Evolutionary conservation across 2,113 vertebrate genomes (phyloP), one percentile per base, ranked within the genome.

Genomic region (Zosterops pallidus): DNA sequence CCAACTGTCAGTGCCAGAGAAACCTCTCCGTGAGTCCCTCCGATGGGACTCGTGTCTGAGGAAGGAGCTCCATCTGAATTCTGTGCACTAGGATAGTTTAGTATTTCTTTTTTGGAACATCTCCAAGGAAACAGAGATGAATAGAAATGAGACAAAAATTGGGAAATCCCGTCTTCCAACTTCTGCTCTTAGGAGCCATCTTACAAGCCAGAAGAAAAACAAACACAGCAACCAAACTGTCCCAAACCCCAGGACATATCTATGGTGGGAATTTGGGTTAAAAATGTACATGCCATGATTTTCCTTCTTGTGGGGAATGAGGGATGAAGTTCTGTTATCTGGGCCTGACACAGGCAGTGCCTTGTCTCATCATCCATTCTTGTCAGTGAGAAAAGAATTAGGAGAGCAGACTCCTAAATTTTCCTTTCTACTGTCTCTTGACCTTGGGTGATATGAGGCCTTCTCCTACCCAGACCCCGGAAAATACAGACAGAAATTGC

Each of bases 21-120:
- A 92, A 90, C 78, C 83, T 50, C 76, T 50, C 85, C 35, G 42
- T 7, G 22, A 69, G 50, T 8, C 35, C 81, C 80, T 95, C 88
- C 16, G 3, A 71, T 74, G 97, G 97, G 95, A 95, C 77, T 83
- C 5, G 1, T 20, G 65, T 28, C 83, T 94, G 62, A 91, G 93
- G 47, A 95, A 95, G 83, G 78, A 86, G 80, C 41, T 81, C 89
- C 57, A 95, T 90, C 95, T 97, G 89, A 97, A 96, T 96, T 95
- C 49, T 82, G 41, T 87, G 83, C 76, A 71, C 71, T 65, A 88
- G 49, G 90, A 88, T 64, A 50, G 47, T 72, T 96, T 86, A 92
- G 57, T 86, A 92, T 95, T 94, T 60, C 69, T 76, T 86, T 93
- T 95, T 53, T 96, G 81, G 68, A 97, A 50, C 47, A 92, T 91